Percentiles rank a stretch among this genome's conserved stretches.
Evolutionary conservation across 2,113 vertebrate genomes (phyloP).

Genomic region (Donacobius atricapilla): DNA sequence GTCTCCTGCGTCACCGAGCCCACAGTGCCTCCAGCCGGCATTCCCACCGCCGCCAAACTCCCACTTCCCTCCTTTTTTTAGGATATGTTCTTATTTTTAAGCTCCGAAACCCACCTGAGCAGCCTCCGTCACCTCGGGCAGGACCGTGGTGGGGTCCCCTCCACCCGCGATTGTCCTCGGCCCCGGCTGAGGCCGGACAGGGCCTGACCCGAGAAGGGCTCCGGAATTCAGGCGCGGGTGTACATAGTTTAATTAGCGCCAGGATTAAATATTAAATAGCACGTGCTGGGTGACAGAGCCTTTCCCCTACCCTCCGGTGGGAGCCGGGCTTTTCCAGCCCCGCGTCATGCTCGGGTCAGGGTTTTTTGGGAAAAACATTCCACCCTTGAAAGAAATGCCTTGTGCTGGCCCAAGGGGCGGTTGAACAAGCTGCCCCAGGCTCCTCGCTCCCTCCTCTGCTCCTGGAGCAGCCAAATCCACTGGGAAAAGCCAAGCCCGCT

Average conservation of each 20-base stretch:
- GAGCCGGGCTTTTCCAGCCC: neutral
- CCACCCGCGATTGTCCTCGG: neutral
- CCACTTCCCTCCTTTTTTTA: neutral
- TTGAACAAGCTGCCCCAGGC: neutral
- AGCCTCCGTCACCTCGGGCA: neutral
- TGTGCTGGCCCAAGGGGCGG: neutral
- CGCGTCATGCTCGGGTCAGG: accelerated
- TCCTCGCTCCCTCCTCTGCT: neutral
- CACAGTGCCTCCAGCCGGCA: neutral
- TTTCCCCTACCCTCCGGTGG: neutral
- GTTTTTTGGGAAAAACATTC: neutral
- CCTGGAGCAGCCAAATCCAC: neutral
- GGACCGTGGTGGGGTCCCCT: neutral
- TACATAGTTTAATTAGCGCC: conserved; percentile 23
- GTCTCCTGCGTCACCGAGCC: neutral
- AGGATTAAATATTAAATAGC: neutral
- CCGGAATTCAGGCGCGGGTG: neutral
- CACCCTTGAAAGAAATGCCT: neutral
- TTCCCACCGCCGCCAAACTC: neutral
- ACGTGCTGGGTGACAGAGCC: neutral
- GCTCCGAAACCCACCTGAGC: neutral
- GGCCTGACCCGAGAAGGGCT: neutral
- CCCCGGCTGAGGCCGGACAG: neutral
- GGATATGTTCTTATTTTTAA: neutral
- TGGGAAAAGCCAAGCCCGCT: accelerated